Percentiles rank a stretch among this genome's conserved stretches.
Conservation (phyloP, 2,888 invertebrate genomes). For the Xanthorhoe designata region DNA sequence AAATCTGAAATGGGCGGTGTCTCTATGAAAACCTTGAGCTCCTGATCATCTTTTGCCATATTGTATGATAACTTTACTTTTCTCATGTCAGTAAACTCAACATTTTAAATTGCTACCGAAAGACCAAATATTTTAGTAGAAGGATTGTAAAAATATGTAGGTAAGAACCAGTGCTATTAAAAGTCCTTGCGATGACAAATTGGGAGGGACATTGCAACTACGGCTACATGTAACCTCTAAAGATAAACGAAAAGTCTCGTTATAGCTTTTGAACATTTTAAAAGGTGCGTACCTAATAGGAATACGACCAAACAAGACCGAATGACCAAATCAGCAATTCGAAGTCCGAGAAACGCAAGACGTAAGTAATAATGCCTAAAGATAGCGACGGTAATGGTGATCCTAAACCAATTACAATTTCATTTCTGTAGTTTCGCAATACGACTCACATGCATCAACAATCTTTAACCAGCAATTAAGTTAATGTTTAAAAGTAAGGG, state of each 20-base stretch:
- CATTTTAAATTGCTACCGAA: too few species aligned
- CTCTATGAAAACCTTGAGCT: too few species aligned
- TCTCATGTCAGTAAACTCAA: too few species aligned
- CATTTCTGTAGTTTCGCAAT: constrained; percentile 6
- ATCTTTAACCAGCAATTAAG: background rate
- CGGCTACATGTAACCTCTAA: background rate
- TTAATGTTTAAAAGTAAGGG: background rate
- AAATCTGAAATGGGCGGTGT: too few species aligned
- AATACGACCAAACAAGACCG: background rate
- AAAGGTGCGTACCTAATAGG: background rate
- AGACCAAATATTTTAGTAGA: too few species aligned
- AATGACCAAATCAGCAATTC: background rate
- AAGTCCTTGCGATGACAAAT: too few species aligned
- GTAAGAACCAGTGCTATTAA: too few species aligned
- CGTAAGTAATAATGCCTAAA: constrained; percentile 11
- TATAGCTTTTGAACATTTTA: background rate
- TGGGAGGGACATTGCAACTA: background rate
- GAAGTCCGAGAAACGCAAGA: background rate
- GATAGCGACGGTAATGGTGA: constrained; percentile 5
- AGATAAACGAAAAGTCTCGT: background rate
- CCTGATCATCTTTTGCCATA: too few species aligned
- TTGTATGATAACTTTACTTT: too few species aligned
- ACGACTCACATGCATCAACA: background rate
- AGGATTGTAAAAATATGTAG: too few species aligned
- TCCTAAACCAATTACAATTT: constrained; percentile 11